Conservation (phyloP, 2,888 invertebrate species). For the Chloromyia formosa region DNA sequence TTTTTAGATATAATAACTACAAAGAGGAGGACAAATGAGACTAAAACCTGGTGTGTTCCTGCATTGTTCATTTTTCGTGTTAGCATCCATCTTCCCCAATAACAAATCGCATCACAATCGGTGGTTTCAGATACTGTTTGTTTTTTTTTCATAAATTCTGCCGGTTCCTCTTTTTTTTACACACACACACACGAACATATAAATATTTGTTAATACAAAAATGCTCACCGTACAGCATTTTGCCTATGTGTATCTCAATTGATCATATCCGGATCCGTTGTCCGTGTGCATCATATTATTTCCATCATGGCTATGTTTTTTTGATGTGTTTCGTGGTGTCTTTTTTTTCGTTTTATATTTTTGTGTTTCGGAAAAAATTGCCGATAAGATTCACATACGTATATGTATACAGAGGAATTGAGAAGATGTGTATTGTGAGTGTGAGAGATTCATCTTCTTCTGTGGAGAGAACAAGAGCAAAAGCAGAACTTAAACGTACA, state of each 20-base stretch:
- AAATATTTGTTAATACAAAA: not conserved
- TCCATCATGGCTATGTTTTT: too few species aligned
- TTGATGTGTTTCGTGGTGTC: too few species aligned
- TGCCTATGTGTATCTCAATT: not conserved
- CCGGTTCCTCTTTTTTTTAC: not conserved
- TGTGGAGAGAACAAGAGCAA: constrained; percentile 57
- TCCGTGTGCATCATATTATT: too few species aligned
- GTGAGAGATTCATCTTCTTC: constrained; percentile 19
- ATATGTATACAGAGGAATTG: too few species aligned
- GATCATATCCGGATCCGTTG: too few species aligned
- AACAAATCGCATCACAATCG: constrained; percentile 60
- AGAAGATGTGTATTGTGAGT: constrained; percentile 7
- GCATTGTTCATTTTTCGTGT: not conserved
- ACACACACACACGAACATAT: not conserved
- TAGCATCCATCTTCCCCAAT: constrained; percentile 18
- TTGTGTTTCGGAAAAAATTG: not conserved
- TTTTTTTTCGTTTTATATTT: not conserved
- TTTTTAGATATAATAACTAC: constrained; percentile 28
- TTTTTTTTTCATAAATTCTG: constrained; percentile 35
- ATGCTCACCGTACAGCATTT: not conserved
- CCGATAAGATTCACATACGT: too few species aligned
- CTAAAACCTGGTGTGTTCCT: constrained; percentile 1
- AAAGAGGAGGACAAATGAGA: constrained; percentile 10
- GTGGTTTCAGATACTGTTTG: constrained; percentile 58
- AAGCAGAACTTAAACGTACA: constrained; percentile 72